Conservation (phyloP, 1,140 invertebrate species). For the Bombus superbus region DNA sequence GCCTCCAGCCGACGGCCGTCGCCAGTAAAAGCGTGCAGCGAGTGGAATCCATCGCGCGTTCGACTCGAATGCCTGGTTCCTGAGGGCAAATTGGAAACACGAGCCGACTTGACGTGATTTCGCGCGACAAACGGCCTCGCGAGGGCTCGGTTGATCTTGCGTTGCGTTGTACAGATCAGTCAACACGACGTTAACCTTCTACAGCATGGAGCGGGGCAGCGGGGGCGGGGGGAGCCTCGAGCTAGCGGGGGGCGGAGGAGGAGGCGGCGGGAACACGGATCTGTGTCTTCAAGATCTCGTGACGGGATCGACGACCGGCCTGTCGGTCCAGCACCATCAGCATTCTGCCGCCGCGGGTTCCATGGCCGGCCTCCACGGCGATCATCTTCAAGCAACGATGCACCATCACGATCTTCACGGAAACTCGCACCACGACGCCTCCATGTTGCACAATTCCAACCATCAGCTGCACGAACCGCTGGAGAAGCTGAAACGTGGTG, state of each 20-base stretch:
- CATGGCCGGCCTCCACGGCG: slow-evolving; percentile 85
- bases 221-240: slow-evolving; percentile 82
- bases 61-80: slow-evolving; percentile 29
- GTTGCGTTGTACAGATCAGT: slow-evolving; percentile 66
- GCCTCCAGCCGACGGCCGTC: slow-evolving; percentile 11
- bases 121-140: slow-evolving; percentile 40
- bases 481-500: slow-evolving; percentile 92
- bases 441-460: slow-evolving; percentile 81
- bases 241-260: slow-evolving; percentile 81
- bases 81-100: not conserved
- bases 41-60: not conserved
- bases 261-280: slow-evolving; percentile 86
- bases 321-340: slow-evolving; percentile 84
- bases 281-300: slow-evolving; percentile 90
- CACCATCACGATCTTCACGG: slow-evolving; percentile 86
- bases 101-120: slow-evolving; percentile 16
- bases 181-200: slow-evolving; percentile 83
- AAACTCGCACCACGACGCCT: slow-evolving; percentile 83
- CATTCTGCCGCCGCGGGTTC: slow-evolving; percentile 86
- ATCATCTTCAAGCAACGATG: slow-evolving; percentile 79
- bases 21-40: not conserved
- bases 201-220: slow-evolving; percentile 81
- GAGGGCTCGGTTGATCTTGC: slow-evolving; percentile 49
- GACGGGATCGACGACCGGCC: slow-evolving; percentile 79
- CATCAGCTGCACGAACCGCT: slow-evolving; percentile 88